These are phyloP conservation scores for Zygaena filipendulae DNA, from an alignment of 2,888 invertebrate species.

Conservation along the genomic window DNA sequence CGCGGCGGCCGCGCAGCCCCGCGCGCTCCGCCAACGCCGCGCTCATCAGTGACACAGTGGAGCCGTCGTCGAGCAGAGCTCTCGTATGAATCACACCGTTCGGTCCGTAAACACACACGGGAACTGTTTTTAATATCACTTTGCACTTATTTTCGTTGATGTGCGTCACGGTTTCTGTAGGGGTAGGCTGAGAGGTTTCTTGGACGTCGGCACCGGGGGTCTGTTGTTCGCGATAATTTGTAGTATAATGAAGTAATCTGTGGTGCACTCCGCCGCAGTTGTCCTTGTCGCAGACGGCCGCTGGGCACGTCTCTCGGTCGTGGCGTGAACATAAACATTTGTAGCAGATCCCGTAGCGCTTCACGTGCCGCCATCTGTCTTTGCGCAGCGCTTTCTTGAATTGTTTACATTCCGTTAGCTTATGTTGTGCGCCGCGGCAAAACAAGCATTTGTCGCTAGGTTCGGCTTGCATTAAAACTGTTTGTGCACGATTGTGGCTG, in stretches of 20 bases:
- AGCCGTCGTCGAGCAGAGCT: constrained; percentile 12
- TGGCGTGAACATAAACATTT: constrained; percentile 15
- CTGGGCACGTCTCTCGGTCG: constrained; percentile 12
- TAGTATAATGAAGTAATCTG: constrained; percentile 10
- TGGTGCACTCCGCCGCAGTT: too few species aligned
- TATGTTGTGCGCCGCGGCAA: constrained; percentile 11
- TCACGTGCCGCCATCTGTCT: constrained; percentile 12
- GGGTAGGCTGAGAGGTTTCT: not conserved
- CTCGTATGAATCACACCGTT: constrained; percentile 6
- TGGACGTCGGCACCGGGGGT: not conserved
- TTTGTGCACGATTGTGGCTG: constrained; percentile 7
- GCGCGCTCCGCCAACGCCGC: not conserved
- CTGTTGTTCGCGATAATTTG: not conserved
- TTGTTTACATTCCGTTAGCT: constrained; percentile 11
- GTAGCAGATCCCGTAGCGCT: constrained; percentile 12
- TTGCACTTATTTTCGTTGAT: constrained; percentile 3
- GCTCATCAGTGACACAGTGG: not conserved
- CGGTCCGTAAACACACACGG: constrained; percentile 12
- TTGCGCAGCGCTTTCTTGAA: constrained; percentile 17
- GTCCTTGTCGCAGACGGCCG: too few species aligned
- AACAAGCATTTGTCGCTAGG: constrained; percentile 9
- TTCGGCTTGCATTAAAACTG: constrained; percentile 11
- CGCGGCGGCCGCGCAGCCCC: constrained; percentile 13
- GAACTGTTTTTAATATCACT: constrained; percentile 14
- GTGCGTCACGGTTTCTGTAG: constrained; percentile 5